Evolutionary conservation across 2,888 invertebrate species (phyloP).

Genomic region (Rhogogaster chlorosoma): DNA sequence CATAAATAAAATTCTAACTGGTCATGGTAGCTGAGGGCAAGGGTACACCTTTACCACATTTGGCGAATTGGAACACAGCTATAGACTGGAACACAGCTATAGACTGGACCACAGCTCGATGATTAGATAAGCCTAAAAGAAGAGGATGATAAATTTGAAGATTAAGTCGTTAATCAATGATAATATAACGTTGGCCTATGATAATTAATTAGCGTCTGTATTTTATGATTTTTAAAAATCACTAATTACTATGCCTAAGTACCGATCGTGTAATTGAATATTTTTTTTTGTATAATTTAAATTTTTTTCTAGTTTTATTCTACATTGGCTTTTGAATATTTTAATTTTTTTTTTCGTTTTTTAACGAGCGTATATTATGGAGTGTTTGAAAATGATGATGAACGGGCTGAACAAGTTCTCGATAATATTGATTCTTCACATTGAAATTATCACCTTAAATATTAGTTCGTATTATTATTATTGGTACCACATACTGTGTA

Average conservation of each 20-base stretch:
- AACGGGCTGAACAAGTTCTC: background rate
- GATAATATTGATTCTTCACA: background rate
- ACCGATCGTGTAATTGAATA: background rate
- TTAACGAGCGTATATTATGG: background rate
- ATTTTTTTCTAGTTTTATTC: background rate
- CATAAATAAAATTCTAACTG: no score
- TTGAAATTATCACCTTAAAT: background rate
- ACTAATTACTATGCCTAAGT: background rate
- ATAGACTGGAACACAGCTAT: no score
- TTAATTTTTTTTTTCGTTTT: background rate
- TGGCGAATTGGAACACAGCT: no score
- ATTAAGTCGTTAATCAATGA: slow-evolving; percentile 8
- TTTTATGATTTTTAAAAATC: background rate
- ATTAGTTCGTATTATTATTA: background rate
- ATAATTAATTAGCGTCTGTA: background rate
- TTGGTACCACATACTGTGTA: background rate
- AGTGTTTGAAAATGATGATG: background rate
- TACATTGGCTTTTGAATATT: slow-evolving; percentile 25
- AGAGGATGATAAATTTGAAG: background rate
- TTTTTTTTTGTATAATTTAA: background rate
- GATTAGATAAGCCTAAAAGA: background rate
- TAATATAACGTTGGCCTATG: background rate
- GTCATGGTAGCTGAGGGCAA: no score
- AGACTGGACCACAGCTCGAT: slow-evolving; percentile 9
- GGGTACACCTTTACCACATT: no score